Evolutionary conservation across 2,797 vertebrate genomes (phyloP), one percentile per base, ranked within the genome.

Genomic region (Synanceia verrucosa): DNA sequence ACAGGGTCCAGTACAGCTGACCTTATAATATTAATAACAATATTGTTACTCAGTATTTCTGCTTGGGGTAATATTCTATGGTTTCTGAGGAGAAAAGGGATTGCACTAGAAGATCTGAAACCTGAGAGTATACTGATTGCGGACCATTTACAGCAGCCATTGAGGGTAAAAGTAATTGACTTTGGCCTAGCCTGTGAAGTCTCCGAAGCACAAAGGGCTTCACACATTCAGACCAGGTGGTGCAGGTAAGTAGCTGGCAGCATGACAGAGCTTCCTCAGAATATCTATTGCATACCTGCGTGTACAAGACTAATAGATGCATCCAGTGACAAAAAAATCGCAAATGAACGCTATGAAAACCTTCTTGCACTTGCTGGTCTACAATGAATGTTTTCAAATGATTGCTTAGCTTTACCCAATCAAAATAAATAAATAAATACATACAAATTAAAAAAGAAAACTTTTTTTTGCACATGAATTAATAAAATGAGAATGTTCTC

Each of bases 141-240:
- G 24, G 61, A 65, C n/a, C 68, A 58, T 60, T 84, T 65, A 65
- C 69, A 60, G 78, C 39, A 65, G 62, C 62, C 48, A 60, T 58
- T 58, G 51, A 68, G 44, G 33, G 47, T 73, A 58, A 73, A 82
- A 82, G 47, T 66, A 77, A 84, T 66, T 77, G 74, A 81, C 57
- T 77, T 68, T 77, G 74, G 76, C 76, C 78, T 48, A 56, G 43
- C 65, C 63, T 68, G 23, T 37, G 14, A 63, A 70, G 28, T 83
- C 56, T 71, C 64, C 48, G 37, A 58, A 62, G 78, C 71, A 51
- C 57, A 56, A 47, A 67, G 71, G 59, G 51, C 66, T 79, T 79
- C 65, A 73, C 79, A 74, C 41, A 55, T 71, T 76, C 66, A 78
- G 66, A 63, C 69, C 78, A 86, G 78, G 65, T 75, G 76, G 36